Percentiles rank a stretch among this genome's conserved stretches.
Evolutionary conservation across 2,888 invertebrate genomes (phyloP).

Genomic region (Exephanes ischioxanthus): DNA sequence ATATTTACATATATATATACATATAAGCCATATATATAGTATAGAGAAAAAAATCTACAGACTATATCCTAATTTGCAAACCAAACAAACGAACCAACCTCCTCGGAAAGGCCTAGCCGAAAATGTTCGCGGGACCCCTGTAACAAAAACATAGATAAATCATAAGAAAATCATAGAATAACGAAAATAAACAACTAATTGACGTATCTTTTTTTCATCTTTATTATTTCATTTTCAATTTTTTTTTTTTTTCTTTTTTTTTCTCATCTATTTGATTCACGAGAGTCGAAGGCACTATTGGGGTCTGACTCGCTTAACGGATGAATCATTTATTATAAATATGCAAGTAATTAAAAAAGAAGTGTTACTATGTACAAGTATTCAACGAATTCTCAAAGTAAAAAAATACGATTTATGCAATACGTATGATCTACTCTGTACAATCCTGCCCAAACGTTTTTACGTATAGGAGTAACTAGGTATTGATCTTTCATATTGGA

Average conservation of each 20-base stretch:
- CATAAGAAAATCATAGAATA: constrained; percentile 83
- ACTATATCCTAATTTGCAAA: constrained; percentile 83
- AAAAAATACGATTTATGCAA: constrained; percentile 13
- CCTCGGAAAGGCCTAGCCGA: constrained; percentile 84
- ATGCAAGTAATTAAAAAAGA: constrained; percentile 10
- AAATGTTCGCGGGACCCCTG: constrained; percentile 84
- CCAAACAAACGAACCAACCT: constrained; percentile 84
- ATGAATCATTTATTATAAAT: constrained; percentile 3
- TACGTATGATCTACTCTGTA: not conserved
- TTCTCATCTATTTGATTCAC: not conserved
- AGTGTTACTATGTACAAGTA: constrained; percentile 24
- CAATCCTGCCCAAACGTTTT: not conserved
- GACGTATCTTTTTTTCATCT: constrained; percentile 45
- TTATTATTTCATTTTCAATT: not conserved
- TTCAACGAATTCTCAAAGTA: not conserved
- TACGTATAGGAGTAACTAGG: not conserved
- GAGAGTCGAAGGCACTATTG: not conserved
- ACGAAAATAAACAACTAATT: constrained; percentile 76
- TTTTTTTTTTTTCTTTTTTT: not conserved
- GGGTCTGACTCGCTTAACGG: constrained; percentile 8
- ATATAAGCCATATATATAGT: constrained; percentile 65
- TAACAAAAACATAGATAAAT: constrained; percentile 84
- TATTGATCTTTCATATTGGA: no score
- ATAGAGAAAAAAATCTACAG: constrained; percentile 80
- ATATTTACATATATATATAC: constrained; percentile 64